Evolutionary conservation across 2,888 invertebrate species (phyloP).

Genomic region (Adineta ricciae): DNA sequence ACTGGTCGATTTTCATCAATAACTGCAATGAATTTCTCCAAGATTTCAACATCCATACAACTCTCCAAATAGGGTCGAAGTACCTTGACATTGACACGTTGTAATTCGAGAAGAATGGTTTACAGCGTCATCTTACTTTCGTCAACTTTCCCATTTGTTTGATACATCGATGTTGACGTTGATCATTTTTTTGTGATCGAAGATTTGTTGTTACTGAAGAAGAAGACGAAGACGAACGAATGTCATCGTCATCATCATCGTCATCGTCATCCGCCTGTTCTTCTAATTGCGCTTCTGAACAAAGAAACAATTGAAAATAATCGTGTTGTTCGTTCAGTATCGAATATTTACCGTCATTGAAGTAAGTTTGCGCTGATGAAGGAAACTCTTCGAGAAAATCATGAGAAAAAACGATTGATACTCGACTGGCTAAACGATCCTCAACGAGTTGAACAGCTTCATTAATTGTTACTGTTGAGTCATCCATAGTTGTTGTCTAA

Average conservation of each 20-base stretch:
- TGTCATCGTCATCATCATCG: neutral
- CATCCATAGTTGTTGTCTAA: neutral
- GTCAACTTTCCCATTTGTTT: slow-evolving; percentile 20
- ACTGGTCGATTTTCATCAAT: neutral
- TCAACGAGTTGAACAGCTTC: slow-evolving; percentile 10
- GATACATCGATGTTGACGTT: slow-evolving; percentile 7
- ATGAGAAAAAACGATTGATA: slow-evolving; percentile 5
- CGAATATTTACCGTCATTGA: neutral
- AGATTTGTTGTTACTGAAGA: neutral
- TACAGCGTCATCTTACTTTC: neutral
- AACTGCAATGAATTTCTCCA: slow-evolving; percentile 15
- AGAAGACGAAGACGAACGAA: neutral
- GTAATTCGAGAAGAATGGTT: neutral
- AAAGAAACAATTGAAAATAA: too few species aligned
- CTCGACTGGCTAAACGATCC: slow-evolving; percentile 4
- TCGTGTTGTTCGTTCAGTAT: too few species aligned
- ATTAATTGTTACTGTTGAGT: neutral
- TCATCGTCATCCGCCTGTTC: neutral
- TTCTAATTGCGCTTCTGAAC: neutral
- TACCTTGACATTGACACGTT: neutral
- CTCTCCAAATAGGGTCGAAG: neutral
- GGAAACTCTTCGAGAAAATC: slow-evolving; percentile 15
- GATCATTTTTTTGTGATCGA: neutral
- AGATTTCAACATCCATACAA: slow-evolving; percentile 10
- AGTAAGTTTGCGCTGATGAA: neutral